Evolutionary conservation across 2,113 vertebrate genomes (phyloP).

Genomic region (Dermatemys mawii): DNA sequence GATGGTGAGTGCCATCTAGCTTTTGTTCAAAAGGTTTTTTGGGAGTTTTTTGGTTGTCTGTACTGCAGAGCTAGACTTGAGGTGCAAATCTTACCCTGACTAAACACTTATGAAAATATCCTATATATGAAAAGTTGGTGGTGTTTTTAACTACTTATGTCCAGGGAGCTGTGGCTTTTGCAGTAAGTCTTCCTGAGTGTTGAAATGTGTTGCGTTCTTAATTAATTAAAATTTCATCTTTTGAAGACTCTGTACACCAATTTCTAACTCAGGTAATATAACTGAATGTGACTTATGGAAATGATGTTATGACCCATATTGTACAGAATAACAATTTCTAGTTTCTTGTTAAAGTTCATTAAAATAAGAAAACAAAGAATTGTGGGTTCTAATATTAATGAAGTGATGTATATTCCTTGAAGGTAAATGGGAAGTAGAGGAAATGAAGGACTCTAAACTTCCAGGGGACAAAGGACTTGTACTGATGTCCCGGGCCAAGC

Average conservation of each 20-base stretch:
- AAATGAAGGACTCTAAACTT: slow-evolving; percentile 94
- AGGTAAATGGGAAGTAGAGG: slow-evolving; percentile 97
- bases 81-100: not conserved
- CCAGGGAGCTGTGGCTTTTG: not conserved
- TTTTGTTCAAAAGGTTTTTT: not conserved
- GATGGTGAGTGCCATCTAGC: slow-evolving; percentile 84
- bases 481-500: slow-evolving; percentile 92
- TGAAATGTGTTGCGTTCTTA: not conserved
- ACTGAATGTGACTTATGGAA: not conserved
- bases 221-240: not conserved
- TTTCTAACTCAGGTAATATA: not conserved
- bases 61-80: not conserved
- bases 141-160: not conserved
- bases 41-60: not conserved
- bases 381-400: not conserved
- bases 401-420: not conserved
- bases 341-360: not conserved
- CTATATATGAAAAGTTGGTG: not conserved
- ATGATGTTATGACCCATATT: not conserved
- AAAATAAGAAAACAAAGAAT: not conserved
- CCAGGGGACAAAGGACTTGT: slow-evolving; percentile 96
- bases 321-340: not conserved
- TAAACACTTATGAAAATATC: not conserved
- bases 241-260: not conserved
- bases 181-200: not conserved